These are phyloP conservation scores for Pseudochromis fuscus DNA, from an alignment of 2,797 vertebrate genomes.

Conservation along the genomic window DNA sequence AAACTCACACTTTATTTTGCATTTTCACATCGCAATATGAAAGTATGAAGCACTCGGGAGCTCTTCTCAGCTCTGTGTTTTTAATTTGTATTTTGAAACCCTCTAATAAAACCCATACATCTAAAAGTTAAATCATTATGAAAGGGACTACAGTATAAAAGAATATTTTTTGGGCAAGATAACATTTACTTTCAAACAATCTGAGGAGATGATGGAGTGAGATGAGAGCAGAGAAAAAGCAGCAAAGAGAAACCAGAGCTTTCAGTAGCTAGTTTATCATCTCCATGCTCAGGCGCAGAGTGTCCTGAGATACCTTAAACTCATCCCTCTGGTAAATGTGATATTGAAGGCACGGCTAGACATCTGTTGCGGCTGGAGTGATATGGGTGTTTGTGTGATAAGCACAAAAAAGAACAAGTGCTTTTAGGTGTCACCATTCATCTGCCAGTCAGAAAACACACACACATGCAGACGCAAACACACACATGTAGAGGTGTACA, in stretches of 20 bases:
- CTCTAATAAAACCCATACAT: conserved; percentile 49
- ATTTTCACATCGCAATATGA: conserved; percentile 7
- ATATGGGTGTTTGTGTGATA: conserved; percentile 23
- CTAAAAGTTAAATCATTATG: conserved; percentile 38
- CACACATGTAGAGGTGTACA: neutral
- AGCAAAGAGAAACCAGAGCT: conserved; percentile 19
- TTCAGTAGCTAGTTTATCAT: conserved; percentile 49
- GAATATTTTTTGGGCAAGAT: conserved; percentile 25
- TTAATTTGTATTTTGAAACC: conserved; percentile 35
- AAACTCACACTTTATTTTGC: conserved; percentile 24
- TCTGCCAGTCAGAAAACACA: conserved; percentile 21
- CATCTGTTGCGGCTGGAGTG: conserved; percentile 26
- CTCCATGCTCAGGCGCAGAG: conserved; percentile 20
- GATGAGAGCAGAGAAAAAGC: conserved; percentile 10
- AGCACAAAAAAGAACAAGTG: conserved; percentile 22
- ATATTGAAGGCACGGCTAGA: conserved; percentile 39
- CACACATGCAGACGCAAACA: conserved; percentile 5
- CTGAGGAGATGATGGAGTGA: conserved; percentile 32
- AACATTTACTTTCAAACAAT: conserved; percentile 25
- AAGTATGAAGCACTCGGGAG: conserved; percentile 5
- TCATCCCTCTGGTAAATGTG: conserved; percentile 64
- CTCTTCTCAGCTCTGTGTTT: conserved; percentile 31
- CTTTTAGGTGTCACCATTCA: conserved; percentile 53
- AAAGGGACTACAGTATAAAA: conserved; percentile 13
- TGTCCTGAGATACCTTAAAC: conserved; percentile 56